Evolutionary conservation across 1,140 invertebrate genomes (phyloP), one percentile per base, ranked within the genome.

Genomic region (Triops longicaudatus): DNA sequence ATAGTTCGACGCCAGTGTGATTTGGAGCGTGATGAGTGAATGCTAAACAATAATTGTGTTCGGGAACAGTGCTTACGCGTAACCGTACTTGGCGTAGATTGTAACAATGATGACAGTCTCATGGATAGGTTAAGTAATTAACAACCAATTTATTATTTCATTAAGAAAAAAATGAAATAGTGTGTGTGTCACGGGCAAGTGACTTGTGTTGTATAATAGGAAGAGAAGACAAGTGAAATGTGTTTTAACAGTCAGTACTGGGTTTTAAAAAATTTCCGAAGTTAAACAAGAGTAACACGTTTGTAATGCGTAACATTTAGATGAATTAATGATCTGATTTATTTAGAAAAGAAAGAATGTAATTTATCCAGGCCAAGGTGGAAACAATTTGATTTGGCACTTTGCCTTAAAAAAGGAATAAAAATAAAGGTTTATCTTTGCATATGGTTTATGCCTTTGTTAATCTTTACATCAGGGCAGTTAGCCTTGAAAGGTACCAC

Each of bases 351-450:
- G 14, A 22, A 63, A 63, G 14, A 22, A 63, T 63, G 50, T 63
- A 63, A 63, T 63, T 63, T 63, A 63, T 63, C 22, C 50, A 63
- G 50, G 50, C 50, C 50, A 63, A 63, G 50, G 50, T 63, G 50
- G 17, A 63, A 63, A 17, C 22, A 17, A 63, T n/a, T 63, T 63
- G 22, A 63, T n/a, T 63, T 63, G 50, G 50, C 50, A 63, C 50
- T 63, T 17, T 7, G 50, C 50, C 10, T 63, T 17, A n/a, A 17
- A 63, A 22, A 63, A 63, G 6, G 6, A 63, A 63, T 63, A 63
- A 22, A 12, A 63, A 63, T 63, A 63, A 63, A 63, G 22, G 9
- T 17, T 63, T 63, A 37, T 37, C 31, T 37, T 37, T 37, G 31
- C 31, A 37, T 63, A 22, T 63, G 17, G 6, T n/a, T n/a, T 63